Conservation (phyloP, 2,113 vertebrate species). For the Aspiorhynchus laticeps region DNA sequence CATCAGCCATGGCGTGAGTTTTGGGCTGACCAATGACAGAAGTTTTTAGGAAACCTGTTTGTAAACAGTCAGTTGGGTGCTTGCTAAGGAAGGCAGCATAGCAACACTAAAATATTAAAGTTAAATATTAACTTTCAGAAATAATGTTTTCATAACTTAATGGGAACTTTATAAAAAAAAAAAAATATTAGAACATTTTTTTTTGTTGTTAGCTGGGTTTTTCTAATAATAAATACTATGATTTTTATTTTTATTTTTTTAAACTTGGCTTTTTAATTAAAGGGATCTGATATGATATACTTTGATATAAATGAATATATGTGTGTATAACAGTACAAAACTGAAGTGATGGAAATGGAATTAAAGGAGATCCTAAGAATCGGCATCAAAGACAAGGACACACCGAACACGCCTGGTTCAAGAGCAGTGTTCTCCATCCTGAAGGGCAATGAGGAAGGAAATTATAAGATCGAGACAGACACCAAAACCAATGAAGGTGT, state of each 20-base stretch:
- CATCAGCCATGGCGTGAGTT: not conserved
- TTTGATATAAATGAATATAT: not conserved
- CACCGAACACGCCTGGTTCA: constrained; percentile 73
- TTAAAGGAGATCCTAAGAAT: constrained; percentile 64
- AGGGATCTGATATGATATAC: not conserved
- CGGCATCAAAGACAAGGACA: constrained; percentile 75
- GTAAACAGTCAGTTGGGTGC: not conserved
- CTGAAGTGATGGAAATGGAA: constrained; percentile 60
- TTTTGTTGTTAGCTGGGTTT: no score
- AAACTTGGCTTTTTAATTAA: no score
- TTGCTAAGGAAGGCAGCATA: not conserved
- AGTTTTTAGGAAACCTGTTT: not conserved
- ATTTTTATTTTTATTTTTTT: no score
- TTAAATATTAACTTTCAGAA: no score
- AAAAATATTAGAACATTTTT: no score
- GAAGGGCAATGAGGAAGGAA: constrained; percentile 71
- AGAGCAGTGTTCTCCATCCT: constrained; percentile 71
- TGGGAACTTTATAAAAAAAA: no score
- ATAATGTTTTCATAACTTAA: no score
- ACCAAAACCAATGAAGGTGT: constrained; percentile 80
- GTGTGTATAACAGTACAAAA: constrained; percentile 60
- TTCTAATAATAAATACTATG: no score
- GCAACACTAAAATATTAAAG: not conserved
- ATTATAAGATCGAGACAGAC: constrained; percentile 77
- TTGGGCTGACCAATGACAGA: not conserved